phyloP scores from a whole-genome alignment of 2,113 vertebrate genomes.

The Saimiri boliviensis region DNA sequence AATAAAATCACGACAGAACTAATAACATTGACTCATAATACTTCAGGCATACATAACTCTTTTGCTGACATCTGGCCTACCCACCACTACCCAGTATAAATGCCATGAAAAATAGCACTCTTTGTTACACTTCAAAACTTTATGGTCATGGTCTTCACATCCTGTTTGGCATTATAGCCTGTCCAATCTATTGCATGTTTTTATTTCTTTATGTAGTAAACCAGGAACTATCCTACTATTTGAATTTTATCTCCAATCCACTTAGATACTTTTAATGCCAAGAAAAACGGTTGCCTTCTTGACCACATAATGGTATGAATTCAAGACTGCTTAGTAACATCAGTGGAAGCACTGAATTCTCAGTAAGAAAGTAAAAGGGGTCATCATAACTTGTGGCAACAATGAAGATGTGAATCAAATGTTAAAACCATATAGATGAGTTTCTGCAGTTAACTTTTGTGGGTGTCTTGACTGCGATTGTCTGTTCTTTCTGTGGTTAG shows the following conservation, averaged over 20 bases:
- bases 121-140: neutral
- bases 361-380: neutral
- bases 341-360: neutral
- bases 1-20: neutral
- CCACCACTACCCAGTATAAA: neutral
- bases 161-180: neutral
- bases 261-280: neutral
- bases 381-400: neutral
- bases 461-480: conserved; percentile 47
- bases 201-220: neutral
- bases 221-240: neutral
- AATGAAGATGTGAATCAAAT: neutral
- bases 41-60: neutral
- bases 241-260: neutral
- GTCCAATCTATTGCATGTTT: neutral
- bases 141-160: neutral
- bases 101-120: neutral
- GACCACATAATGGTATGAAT: neutral
- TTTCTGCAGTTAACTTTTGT: conserved; percentile 19
- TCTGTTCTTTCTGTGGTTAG: conserved; percentile 59
- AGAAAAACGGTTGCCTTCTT: neutral
- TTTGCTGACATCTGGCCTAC: neutral
- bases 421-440: neutral
- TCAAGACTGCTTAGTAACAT: neutral
- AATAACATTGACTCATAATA: neutral